phyloP scores from a whole-genome alignment of 2,113 vertebrate genomes.

The Vicugna pacos region DNA sequence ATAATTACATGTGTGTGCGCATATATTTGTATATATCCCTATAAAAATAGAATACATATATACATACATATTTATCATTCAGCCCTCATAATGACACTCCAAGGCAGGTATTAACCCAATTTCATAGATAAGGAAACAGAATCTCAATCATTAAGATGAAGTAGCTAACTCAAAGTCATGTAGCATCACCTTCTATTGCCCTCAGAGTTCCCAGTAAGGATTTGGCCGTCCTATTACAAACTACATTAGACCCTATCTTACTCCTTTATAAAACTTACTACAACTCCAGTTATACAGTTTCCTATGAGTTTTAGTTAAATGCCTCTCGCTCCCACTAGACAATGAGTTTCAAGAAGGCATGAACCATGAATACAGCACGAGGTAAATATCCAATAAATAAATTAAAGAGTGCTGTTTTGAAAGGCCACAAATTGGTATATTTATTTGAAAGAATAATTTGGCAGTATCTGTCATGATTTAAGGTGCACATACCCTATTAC shows the following conservation, averaged over 20 bases:
- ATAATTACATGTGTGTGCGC: rapidly evolving
- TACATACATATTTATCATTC: not conserved
- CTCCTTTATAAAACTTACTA: not conserved
- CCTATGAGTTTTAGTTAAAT: not conserved
- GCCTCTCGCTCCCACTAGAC: not conserved
- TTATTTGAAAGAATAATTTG: too few relatives aligned
- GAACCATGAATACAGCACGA: not conserved
- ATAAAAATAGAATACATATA: not conserved
- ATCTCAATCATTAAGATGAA: not conserved
- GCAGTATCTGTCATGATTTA: too few relatives aligned
- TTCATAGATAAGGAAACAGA: not conserved
- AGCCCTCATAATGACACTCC: not conserved
- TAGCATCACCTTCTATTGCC: not conserved
- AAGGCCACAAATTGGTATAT: too few relatives aligned
- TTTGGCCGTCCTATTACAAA: not conserved
- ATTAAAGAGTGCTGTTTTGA: not conserved
- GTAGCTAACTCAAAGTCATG: not conserved
- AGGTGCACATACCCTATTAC: too few relatives aligned
- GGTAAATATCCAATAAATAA: not conserved
- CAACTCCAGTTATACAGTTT: not conserved
- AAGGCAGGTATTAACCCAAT: not conserved
- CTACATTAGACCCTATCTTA: not conserved
- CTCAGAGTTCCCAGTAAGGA: not conserved
- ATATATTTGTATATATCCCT: rapidly evolving
- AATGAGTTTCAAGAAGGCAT: not conserved